Evolutionary conservation across 2,888 invertebrate genomes (phyloP), one percentile per base, ranked within the genome.

Genomic region (Synergus japonicus): DNA sequence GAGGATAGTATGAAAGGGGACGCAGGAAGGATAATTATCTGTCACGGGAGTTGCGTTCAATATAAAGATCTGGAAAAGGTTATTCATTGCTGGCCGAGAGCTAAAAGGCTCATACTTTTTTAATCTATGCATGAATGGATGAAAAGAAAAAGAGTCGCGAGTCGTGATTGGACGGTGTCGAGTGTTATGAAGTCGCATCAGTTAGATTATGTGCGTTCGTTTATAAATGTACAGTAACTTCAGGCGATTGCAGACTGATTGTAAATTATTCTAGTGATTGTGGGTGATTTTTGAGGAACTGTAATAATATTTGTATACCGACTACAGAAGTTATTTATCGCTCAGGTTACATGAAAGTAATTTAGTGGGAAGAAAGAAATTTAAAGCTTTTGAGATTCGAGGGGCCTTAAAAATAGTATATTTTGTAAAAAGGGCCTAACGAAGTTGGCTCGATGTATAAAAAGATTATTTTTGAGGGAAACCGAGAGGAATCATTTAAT

Each of bases 41-140:
- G 63, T 63, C 43, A 65, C 46, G 22, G 46, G 41, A 43, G 65
- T n/a, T 49, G 46, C 77, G 64, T 77, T 80, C 81, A 81, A 83
- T 82, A 73, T 54, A 80, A 80, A 76, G 81, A 79, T 79, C 78
- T 78, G 78, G 77, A 80, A 80, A 80, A 78, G 63, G 65, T 69
- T 63, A 80, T 82, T 84, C 76, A 80, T 77, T 44, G 79, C 66
- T 64, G 78, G 67, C 46, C 80, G 73, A 79, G 73, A 79, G 79
- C 80, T 79, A 81, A 82, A 82, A 79, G 77, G 82, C 83, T 81
- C 81, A 79, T 80, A 81, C 83, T 84, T 87, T 73, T 73, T 85
- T 86, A 87, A 87, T 87, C 85, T 84, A 78, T 78, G 85, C 83
- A 85, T 84, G 86, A 84, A 87, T 86, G 86, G 85, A 85, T 84